These are phyloP conservation scores for Nematopogon swammerdamellus DNA, from an alignment of 2,888 invertebrate species.

Conservation along the genomic window DNA sequence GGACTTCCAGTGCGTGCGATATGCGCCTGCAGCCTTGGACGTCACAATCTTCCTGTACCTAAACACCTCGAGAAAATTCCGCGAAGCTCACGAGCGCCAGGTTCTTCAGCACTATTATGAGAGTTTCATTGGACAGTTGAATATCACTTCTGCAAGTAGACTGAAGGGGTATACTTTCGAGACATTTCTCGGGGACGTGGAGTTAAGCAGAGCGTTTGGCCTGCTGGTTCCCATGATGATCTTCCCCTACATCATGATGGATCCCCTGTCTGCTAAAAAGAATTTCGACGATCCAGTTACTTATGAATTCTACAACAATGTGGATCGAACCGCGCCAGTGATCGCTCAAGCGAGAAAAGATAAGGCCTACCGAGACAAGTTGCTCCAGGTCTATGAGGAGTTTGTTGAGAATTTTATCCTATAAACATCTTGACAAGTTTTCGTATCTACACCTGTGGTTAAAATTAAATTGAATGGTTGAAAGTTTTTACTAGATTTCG, in stretches of 20 bases:
- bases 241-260: constrained; percentile 21
- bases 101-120: constrained; percentile 25
- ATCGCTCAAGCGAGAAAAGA: constrained; percentile 15
- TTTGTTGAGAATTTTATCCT: constrained; percentile 18
- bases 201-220: constrained; percentile 21
- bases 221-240: constrained; percentile 16
- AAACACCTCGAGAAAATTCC: constrained; percentile 25
- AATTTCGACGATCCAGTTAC: constrained; percentile 23
- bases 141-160: constrained; percentile 18
- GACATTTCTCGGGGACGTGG: constrained; percentile 19
- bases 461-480: too few relatives aligned
- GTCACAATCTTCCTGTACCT: constrained; percentile 19
- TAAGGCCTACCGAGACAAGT: constrained; percentile 13
- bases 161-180: constrained; percentile 20
- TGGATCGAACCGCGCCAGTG: constrained; percentile 21
- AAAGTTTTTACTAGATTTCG: too few relatives aligned
- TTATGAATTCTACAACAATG: constrained; percentile 14
- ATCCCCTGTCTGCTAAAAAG: constrained; percentile 17
- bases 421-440: too few relatives aligned
- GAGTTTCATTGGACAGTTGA: constrained; percentile 19
- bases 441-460: too few relatives aligned
- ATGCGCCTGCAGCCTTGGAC: constrained; percentile 37
- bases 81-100: constrained; percentile 21
- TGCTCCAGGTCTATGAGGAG: constrained; percentile 26
- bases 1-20: constrained; percentile 35